These are phyloP conservation scores for Pinctada fucata DNA, from an alignment of 2,888 invertebrate genomes.

Conservation along the genomic window DNA sequence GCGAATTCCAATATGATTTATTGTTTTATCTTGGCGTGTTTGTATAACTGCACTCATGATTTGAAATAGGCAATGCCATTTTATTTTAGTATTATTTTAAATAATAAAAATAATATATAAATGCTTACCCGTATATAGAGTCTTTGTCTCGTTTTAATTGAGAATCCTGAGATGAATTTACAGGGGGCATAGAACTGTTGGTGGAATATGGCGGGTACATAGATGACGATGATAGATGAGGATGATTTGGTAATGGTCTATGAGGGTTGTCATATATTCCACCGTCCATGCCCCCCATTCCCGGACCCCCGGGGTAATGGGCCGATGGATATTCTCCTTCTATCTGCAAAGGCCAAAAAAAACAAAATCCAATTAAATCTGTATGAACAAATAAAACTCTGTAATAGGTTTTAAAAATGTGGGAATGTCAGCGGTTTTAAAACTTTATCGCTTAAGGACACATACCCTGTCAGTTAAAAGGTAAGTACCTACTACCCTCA, in stretches of 20 bases:
- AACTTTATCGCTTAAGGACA: too few species aligned
- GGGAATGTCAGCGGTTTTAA: too few species aligned
- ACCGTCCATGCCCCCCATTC: constrained; percentile 58
- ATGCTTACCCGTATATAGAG: constrained; percentile 96
- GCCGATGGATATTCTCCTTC: constrained; percentile 67
- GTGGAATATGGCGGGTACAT: constrained; percentile 68
- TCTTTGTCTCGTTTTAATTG: constrained; percentile 93
- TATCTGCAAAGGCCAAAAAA: constrained; percentile 61
- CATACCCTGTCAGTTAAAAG: too few species aligned
- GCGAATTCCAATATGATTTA: too few species aligned
- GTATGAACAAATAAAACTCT: constrained; percentile 6
- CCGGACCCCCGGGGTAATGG: constrained; percentile 55
- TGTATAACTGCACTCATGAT: too few species aligned
- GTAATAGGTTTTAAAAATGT: too few species aligned
- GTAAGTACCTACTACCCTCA: neutral
- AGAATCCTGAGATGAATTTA: constrained; percentile 68
- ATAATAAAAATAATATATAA: too few species aligned
- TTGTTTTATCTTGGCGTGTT: too few species aligned
- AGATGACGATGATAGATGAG: constrained; percentile 58
- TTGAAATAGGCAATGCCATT: too few species aligned
- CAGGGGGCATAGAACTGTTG: constrained; percentile 57
- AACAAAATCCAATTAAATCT: constrained; percentile 44
- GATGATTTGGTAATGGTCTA: constrained; percentile 60
- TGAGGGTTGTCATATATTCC: constrained; percentile 68
- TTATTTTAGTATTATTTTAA: too few species aligned